Evolutionary conservation across 2,888 invertebrate genomes (phyloP).

Genomic region (Bellardia bayeri): DNA sequence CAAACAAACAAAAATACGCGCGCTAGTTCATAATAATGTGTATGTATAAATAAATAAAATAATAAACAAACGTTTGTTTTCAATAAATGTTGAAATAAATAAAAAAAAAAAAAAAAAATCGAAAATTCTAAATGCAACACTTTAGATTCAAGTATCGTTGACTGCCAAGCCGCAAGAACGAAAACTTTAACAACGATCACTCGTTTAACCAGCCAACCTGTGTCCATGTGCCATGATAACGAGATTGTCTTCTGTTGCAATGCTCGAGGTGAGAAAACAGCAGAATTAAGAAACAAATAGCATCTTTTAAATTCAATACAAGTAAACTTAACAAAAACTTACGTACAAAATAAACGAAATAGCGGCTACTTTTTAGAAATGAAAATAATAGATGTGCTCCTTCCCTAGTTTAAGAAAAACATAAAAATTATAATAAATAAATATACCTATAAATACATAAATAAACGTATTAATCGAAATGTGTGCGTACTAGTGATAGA

Average conservation of each 20-base stretch:
- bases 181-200: constrained; percentile 31
- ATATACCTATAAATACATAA: no score
- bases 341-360: neutral
- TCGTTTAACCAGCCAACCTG: constrained; percentile 15
- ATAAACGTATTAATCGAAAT: no score
- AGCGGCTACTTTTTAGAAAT: neutral
- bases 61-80: neutral
- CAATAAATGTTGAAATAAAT: neutral
- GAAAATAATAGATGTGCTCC: neutral
- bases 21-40: neutral
- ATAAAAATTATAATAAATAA: no score
- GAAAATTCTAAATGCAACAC: constrained; percentile 14
- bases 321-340: no score
- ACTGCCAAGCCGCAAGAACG: neutral
- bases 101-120: neutral
- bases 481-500: neutral
- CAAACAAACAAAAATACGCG: neutral
- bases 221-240: constrained; percentile 49
- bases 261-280: neutral
- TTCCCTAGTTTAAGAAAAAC: no score
- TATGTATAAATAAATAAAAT: neutral
- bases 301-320: no score
- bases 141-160: constrained; percentile 44
- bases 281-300: neutral
- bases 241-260: neutral